phyloP scores from a whole-genome alignment of 2,888 invertebrate genomes.

The Phasia obesa region DNA sequence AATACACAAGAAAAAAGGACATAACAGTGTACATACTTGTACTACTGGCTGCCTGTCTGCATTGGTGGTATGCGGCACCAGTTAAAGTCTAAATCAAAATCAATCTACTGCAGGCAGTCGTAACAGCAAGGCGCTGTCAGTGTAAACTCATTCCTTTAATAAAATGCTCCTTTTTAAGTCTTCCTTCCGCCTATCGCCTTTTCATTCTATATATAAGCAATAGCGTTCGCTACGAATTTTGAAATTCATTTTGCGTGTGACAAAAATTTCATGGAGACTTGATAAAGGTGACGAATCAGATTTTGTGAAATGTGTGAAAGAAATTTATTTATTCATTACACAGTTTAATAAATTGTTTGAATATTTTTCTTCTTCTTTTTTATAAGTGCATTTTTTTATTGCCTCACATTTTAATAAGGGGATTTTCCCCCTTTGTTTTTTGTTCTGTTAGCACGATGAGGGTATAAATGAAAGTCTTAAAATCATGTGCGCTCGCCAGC shows the following conservation, averaged over 20 bases:
- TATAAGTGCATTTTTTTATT: neutral
- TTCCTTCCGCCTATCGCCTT: constrained; percentile 44
- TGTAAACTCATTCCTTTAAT: constrained; percentile 12
- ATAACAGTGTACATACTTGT: constrained; percentile 9
- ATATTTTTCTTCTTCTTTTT: constrained; percentile 3
- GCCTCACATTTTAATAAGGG: constrained; percentile 10
- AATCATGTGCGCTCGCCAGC: too few relatives aligned
- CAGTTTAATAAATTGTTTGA: constrained; percentile 51
- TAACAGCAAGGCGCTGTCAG: neutral
- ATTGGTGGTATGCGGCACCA: constrained; percentile 37
- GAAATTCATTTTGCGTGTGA: constrained; percentile 63
- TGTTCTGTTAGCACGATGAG: too few relatives aligned
- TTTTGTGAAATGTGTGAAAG: constrained; percentile 58
- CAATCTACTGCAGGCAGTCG: constrained; percentile 11
- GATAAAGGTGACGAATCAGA: constrained; percentile 55
- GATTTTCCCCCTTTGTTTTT: neutral
- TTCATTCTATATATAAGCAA: constrained; percentile 42
- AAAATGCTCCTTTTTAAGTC: constrained; percentile 43
- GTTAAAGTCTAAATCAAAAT: constrained; percentile 22
- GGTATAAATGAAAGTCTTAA: too few relatives aligned
- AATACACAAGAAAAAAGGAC: neutral
- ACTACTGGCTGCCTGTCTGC: constrained; percentile 15
- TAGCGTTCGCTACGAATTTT: constrained; percentile 44
- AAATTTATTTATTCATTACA: constrained; percentile 58
- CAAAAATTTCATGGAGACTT: constrained; percentile 58